Conservation (phyloP, 1,140 invertebrate species). For the Drosophila nigrodunni region DNA sequence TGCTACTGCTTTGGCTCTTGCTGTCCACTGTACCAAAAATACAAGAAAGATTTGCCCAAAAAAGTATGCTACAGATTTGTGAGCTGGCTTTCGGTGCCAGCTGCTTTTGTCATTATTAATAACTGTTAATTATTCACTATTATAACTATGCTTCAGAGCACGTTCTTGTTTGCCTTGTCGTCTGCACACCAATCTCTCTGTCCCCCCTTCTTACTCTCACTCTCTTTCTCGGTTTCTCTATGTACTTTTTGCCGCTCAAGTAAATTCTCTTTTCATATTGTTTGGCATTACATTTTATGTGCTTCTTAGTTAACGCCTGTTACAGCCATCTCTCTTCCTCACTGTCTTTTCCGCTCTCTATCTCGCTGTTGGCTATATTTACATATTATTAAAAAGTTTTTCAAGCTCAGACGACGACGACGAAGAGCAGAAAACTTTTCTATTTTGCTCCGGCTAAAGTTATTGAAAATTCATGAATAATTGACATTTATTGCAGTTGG, state of each 20-base stretch:
- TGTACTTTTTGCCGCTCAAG: constrained; percentile 58
- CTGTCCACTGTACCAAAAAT: constrained; percentile 24
- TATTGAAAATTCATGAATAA: constrained; percentile 83
- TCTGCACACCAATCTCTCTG: constrained; percentile 9
- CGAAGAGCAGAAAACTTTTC: constrained; percentile 62
- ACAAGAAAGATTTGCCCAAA: constrained; percentile 20
- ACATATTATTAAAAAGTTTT: constrained; percentile 81
- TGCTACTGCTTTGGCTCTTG: background rate
- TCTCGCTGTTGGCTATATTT: constrained; percentile 64
- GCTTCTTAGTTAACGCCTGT: constrained; percentile 73
- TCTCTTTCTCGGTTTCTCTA: constrained; percentile 30
- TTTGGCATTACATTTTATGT: constrained; percentile 75
- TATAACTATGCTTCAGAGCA: constrained; percentile 67
- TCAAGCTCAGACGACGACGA: constrained; percentile 49
- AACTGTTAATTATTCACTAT: constrained; percentile 84
- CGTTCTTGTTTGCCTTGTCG: constrained; percentile 47
- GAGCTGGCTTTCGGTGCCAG: constrained; percentile 63
- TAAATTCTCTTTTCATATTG: constrained; percentile 74
- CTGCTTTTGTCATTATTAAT: constrained; percentile 84
- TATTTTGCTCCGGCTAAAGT: constrained; percentile 72
- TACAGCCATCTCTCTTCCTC: constrained; percentile 25
- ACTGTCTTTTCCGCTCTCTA: constrained; percentile 5
- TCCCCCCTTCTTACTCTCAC: background rate
- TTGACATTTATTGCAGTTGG: constrained; percentile 83
- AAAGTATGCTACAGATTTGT: constrained; percentile 68